These are phyloP conservation scores for Dissostichus mawsoni DNA, from an alignment of 2,113 vertebrate species.

Conservation along the genomic window DNA sequence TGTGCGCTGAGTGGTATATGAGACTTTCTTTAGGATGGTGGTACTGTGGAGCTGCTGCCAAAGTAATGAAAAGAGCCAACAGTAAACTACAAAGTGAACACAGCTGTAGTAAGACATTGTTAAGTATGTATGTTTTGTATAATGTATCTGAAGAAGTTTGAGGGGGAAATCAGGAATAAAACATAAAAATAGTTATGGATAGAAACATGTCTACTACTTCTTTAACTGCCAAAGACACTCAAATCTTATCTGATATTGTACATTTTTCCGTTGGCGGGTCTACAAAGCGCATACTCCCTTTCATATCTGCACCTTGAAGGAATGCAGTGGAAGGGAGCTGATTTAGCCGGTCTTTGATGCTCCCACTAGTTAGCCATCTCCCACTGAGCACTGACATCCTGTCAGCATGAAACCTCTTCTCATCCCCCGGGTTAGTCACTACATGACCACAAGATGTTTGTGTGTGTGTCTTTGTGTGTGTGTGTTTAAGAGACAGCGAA, in stretches of 20 bases:
- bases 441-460: constrained; percentile 77
- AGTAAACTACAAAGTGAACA: constrained; percentile 73
- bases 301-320: constrained; percentile 70
- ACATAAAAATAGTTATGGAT: background rate
- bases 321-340: constrained; percentile 74
- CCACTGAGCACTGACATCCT: constrained; percentile 80
- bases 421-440: constrained; percentile 77
- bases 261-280: constrained; percentile 2
- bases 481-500: constrained; percentile 23
- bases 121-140: constrained; percentile 32
- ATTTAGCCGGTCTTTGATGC: constrained; percentile 80
- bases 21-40: constrained; percentile 53
- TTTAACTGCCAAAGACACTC: background rate
- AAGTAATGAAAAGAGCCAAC: constrained; percentile 66
- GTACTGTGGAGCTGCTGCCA: constrained; percentile 68
- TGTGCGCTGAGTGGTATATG: constrained; percentile 67
- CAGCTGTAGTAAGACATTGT: constrained; percentile 66
- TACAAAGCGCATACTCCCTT: constrained; percentile 40
- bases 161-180: background rate
- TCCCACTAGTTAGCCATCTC: constrained; percentile 78
- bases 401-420: constrained; percentile 80
- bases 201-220: background rate
- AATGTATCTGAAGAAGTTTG: constrained; percentile 4
- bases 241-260: background rate
- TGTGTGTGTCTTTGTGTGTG: constrained; percentile 54